Percentiles rank a stretch among this genome's conserved stretches.
These are phyloP conservation scores for Saccopteryx bilineata DNA, from an alignment of 2,113 vertebrate species.

Conservation along the genomic window DNA sequence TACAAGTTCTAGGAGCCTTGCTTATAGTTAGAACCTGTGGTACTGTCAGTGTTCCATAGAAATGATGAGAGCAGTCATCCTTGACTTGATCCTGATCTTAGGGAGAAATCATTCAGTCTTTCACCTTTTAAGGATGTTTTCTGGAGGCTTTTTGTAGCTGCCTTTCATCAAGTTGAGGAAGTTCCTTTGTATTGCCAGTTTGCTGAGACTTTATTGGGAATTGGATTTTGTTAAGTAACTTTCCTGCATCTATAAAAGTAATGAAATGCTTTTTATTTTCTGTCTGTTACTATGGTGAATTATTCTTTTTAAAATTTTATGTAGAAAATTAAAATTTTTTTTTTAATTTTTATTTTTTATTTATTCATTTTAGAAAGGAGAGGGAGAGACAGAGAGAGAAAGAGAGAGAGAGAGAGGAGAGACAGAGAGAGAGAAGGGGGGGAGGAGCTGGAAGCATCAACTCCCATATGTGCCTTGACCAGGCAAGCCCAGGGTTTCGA, in stretches of 20 bases:
- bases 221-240: constrained; percentile 26
- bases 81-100: not conserved
- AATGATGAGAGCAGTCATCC: not conserved
- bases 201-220: not conserved
- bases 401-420: no score
- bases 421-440: no score
- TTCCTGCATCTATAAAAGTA: not conserved
- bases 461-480: no score
- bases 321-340: no score
- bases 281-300: not conserved
- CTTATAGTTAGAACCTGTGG: not conserved
- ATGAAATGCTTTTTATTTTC: not conserved
- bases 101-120: not conserved
- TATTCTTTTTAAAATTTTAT: not conserved
- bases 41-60: not conserved
- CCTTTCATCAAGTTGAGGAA: constrained; percentile 2
- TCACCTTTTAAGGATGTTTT: not conserved
- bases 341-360: no score
- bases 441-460: no score
- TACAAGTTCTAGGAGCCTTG: constrained; percentile 30
- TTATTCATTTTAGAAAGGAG: no score
- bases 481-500: no score
- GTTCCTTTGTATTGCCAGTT: not conserved
- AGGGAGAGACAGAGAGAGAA: no score
- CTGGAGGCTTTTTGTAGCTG: not conserved